Evolutionary conservation across 92 coral and sea anemone genomes (phyloP), one percentile per base, ranked within the genome.

Genomic region (Ricordea florida): DNA sequence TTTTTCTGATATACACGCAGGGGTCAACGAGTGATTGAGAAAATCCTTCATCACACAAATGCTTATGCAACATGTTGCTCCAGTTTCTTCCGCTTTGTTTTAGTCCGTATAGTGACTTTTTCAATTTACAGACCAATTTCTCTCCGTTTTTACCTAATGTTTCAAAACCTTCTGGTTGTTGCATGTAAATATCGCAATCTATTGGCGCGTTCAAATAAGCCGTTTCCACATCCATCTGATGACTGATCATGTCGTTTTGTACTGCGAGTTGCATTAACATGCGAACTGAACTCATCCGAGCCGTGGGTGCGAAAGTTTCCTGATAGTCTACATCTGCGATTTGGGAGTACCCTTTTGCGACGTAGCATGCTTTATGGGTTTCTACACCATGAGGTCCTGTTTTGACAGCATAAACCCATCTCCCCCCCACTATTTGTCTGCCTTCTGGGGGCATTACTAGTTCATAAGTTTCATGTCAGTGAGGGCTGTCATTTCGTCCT

Each of bases 71-170:
- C n/a, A n/a, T n/a, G n/a, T 61, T n/a, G n/a, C n/a, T n/a, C n/a
- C n/a, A n/a, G n/a, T n/a, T n/a, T n/a, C n/a, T n/a, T n/a, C n/a
- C n/a, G n/a, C n/a, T n/a, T n/a, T n/a, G n/a, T n/a, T n/a, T n/a
- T n/a, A 77, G 89, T 23, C 75, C 74, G 10, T 76, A 84, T 8
- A 84, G 51, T 32, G 85, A 84, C 73, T 79, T 79, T 35, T 78
- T 84, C 15, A 84, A 64, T 38, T 78, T 67, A 34, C 44, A 84
- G 3, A 84, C 84, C n/a, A 83, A 68, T n/a, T 25, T 68, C 31
- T 66, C 88, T 11, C 78, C 84, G 20, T 83, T 83, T 53, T 29
- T 48, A 41, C 71, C 38, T 0, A 43, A 9, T 15, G 27, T 32
- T 27, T 72, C 66, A 49, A 73, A 72, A 41, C 85, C 85, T 69